Base-by-base conservation (phyloP, 2,888 invertebrate species). In the Tetramorium bicarinatum region DNA sequence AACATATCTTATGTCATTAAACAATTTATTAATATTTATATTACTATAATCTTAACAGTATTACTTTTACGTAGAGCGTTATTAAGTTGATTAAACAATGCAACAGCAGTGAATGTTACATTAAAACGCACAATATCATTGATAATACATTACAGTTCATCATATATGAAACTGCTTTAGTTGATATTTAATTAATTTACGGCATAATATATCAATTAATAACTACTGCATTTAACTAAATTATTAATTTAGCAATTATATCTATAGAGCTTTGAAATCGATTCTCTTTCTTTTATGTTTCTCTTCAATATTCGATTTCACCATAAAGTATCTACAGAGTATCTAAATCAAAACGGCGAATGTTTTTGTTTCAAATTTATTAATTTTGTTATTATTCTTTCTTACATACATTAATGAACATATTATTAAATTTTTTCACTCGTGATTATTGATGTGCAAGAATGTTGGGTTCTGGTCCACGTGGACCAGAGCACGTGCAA, bases 401-500 rank as follows among this genome's bases (percentile, higher is more conserved):
- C 8, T n/a, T n/a, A 1, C 15, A n/a, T 9, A 3, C 1, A 44
- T 15, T n/a, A 9, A 41, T 76, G 0, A 15, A 52, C 41, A n/a
- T 9, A 25, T 29, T 11, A n/a, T n/a, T 25, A 29, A 54, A 25
- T 1, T 52, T 18, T 56, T 3, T 9, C 25, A 52, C 8, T 18
- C 13, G 25, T 7, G 7, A 64, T 54, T 52, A 6, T 38, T n/a
- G n/a, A 44, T 47, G 21, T 21, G 41, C 44, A 18, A 44, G 34
- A 77, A 66, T n/a, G 9, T 4, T 34, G 21, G 2, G 2, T 66
- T 77, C 41, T 54, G 29, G 21, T 56, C 77, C 83, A 82, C 81
- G 85, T 72, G 82, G 89, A 75, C 61, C 67, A 15, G 29, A 64
- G 21, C 67, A 74, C 69, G 76, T 56, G 82, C 69, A 82, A 76